Percentiles rank a stretch among this genome's conserved stretches.
Evolutionary conservation across 2,113 vertebrate genomes (phyloP).

Genomic region (Myiozetetes cayanensis): DNA sequence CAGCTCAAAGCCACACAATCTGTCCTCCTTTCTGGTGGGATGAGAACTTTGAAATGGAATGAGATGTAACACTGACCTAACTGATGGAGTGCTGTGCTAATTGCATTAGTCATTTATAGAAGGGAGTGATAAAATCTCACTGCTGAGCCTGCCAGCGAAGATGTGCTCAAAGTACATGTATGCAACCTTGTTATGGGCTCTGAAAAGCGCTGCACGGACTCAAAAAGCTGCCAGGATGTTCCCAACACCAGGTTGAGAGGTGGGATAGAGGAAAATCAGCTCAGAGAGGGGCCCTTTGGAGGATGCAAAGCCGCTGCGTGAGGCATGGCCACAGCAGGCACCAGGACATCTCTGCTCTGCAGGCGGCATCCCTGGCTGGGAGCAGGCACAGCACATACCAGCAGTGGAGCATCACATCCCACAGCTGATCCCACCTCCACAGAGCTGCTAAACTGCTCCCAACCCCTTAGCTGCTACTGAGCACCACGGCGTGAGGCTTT

Average conservation of each 20-base stretch:
- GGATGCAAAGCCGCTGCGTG: accelerated
- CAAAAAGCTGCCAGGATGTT: not conserved
- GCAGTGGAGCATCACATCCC: not conserved
- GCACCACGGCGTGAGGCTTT: constrained; percentile 3
- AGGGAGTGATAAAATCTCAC: not conserved
- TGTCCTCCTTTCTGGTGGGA: not conserved
- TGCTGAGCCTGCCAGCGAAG: not conserved
- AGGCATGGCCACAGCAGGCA: not conserved
- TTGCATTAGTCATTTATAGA: not conserved
- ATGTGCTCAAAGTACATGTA: accelerated
- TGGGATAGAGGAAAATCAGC: not conserved
- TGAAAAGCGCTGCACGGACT: not conserved
- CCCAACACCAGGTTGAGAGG: accelerated
- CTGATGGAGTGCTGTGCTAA: not conserved
- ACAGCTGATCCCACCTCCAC: not conserved
- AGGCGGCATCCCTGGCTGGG: not conserved
- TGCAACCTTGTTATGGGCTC: not conserved
- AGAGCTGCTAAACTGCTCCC: not conserved
- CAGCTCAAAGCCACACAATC: not conserved
- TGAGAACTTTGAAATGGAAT: not conserved
- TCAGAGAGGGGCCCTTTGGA: not conserved
- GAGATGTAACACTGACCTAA: not conserved
- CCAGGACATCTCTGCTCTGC: not conserved
- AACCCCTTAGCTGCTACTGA: not conserved
- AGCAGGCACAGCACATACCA: accelerated